Evolutionary conservation across 92 coral and sea anemone genomes (phyloP), one percentile per base, ranked within the genome.

Genomic region (Siderastrea radians): DNA sequence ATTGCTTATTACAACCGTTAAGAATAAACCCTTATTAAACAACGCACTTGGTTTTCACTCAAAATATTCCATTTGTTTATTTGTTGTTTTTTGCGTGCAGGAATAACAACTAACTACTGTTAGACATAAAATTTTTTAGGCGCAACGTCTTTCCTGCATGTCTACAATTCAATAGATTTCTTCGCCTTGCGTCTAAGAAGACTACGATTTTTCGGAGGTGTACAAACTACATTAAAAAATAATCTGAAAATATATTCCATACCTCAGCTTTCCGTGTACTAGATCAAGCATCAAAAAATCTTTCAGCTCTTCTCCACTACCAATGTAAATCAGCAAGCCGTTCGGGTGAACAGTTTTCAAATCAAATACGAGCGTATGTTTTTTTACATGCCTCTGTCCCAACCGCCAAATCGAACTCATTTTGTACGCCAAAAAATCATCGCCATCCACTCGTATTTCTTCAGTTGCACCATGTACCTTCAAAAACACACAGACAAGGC

Each of bases 211-310:
- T 26, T 26, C 38, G 38, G 38, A 26, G 38, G 38, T 26, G 38
- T 26, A 26, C 38, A 26, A 26, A 26, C 38, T 26, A 26, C 38
- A 26, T 26, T 26, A 26, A 26, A 26, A 26, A 65, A 65, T 3
- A 19, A 19, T 38, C 10, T 19, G 7, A 6, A 7, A 11, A 16
- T 14, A 55, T 17, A 69, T 26, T 48, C n/a, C 87, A 17, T 72
- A 83, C 87, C 87, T 83, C 61, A 83, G 58, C 49, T 83, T 83
- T 72, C 87, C 87, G 6, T 63, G 79, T 16, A 83, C 62, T 49
- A 83, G 63, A 72, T 83, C 79, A 12, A 83, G 19, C 69, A 83
- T 48, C 8, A 83, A 1, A 49, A 83, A 83, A 26, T 83, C 87
- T 16, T 7, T 38, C 70, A 14, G 17, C 4, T 57, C 71, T 1